phyloP scores from a whole-genome alignment of 2,888 invertebrate species.

The Morinoia aosen region DNA sequence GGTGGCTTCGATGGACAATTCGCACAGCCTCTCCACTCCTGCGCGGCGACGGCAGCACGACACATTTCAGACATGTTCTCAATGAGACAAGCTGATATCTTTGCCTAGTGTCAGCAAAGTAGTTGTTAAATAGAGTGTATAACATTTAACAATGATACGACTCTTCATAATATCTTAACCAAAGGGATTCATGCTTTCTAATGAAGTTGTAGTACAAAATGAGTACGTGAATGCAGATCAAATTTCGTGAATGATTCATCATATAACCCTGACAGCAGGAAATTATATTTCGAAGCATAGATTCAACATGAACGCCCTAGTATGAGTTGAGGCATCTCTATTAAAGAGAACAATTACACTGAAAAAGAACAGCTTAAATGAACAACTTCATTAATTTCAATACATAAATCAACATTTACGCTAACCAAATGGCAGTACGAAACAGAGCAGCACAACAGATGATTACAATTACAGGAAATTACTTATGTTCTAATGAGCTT shows the following conservation, averaged over 20 bases:
- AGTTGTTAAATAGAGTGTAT: no score
- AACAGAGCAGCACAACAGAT: not conserved
- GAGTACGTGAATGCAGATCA: no score
- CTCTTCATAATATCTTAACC: no score
- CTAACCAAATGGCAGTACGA: not conserved
- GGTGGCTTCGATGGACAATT: not conserved
- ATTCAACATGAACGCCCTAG: not conserved
- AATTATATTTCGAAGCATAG: not conserved
- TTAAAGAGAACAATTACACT: not conserved
- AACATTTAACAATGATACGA: no score
- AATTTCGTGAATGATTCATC: no score
- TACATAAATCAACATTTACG: not conserved
- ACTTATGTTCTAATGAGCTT: not conserved
- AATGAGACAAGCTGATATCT: no score
- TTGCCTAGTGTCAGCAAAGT: no score
- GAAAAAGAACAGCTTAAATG: not conserved
- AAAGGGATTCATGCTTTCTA: no score
- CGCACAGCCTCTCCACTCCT: constrained; percentile 25
- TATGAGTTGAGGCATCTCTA: not conserved
- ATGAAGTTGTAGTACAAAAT: no score
- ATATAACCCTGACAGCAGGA: not conserved
- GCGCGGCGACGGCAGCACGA: not conserved
- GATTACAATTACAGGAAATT: not conserved
- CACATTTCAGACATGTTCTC: no score
- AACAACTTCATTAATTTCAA: not conserved